These are phyloP conservation scores for Herpetotheres cachinnans DNA, from an alignment of 2,113 vertebrate genomes.

Conservation along the genomic window DNA sequence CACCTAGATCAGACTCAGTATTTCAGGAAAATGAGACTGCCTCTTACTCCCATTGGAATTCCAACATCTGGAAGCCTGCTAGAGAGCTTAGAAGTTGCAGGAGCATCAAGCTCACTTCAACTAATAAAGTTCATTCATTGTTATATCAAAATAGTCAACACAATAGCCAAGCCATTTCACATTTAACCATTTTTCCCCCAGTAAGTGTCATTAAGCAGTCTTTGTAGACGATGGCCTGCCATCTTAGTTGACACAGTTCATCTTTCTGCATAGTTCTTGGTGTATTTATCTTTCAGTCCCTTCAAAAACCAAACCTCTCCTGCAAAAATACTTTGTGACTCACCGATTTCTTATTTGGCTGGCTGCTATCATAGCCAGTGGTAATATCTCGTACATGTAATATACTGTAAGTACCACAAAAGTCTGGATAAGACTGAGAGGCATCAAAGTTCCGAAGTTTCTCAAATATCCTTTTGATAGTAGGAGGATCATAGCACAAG, in stretches of 20 bases:
- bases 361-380: conserved; percentile 93
- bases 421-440: conserved; percentile 78
- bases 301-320: background rate
- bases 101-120: background rate
- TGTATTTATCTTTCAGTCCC: fast-evolving
- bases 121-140: fast-evolving
- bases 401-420: conserved; percentile 79
- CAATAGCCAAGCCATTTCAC: background rate
- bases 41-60: background rate
- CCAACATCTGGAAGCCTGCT: background rate
- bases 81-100: background rate
- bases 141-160: fast-evolving
- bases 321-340: background rate
- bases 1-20: background rate
- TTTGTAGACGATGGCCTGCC: background rate
- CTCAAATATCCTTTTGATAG: conserved; percentile 86
- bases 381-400: conserved; percentile 85
- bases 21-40: background rate
- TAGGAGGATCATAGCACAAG: conserved; percentile 85
- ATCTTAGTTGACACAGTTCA: fast-evolving
- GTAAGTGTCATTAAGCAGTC: background rate
- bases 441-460: conserved; percentile 82
- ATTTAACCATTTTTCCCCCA: background rate
- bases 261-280: fast-evolving
- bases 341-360: conserved; percentile 79